Evolutionary conservation across 2,113 vertebrate genomes (phyloP).

Genomic region (Seriola quinqueradiata): DNA sequence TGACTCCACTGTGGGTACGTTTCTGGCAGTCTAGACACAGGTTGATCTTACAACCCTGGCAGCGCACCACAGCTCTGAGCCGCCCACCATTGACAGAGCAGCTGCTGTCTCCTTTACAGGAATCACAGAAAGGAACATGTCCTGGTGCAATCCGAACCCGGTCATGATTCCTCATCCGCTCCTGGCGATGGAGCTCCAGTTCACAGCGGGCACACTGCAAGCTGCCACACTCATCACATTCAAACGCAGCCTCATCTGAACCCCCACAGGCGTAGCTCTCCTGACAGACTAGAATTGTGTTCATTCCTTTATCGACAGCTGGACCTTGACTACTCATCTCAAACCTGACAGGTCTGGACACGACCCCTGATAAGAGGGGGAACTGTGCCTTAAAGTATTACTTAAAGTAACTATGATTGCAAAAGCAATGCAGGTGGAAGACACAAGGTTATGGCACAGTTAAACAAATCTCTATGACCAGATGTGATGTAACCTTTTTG

Average conservation of each 20-base stretch:
- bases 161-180: slow-evolving; percentile 93
- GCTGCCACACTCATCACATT: slow-evolving; percentile 97
- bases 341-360: slow-evolving; percentile 29
- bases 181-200: slow-evolving; percentile 93
- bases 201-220: slow-evolving; percentile 95
- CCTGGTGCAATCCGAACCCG: slow-evolving; percentile 90
- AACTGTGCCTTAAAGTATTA: background rate
- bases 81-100: slow-evolving; percentile 77
- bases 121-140: slow-evolving; percentile 93
- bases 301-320: slow-evolving; percentile 88
- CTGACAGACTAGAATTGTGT: slow-evolving; percentile 89
- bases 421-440: background rate
- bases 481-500: slow-evolving; percentile 28
- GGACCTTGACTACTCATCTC: slow-evolving; percentile 91
- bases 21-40: slow-evolving; percentile 97
- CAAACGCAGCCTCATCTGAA: slow-evolving; percentile 91
- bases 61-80: slow-evolving; percentile 92
- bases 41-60: slow-evolving; percentile 96
- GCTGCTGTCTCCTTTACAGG: slow-evolving; percentile 90
- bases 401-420: background rate
- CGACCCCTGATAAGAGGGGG: background rate
- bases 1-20: slow-evolving; percentile 92
- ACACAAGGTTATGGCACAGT: slow-evolving; percentile 1
- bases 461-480: background rate
- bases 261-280: slow-evolving; percentile 97